A percentile compares a stretch with the other conserved stretches of the same genome.
Evolutionary conservation across 2,888 invertebrate species (phyloP).

Genomic region (Tachina grossa): DNA sequence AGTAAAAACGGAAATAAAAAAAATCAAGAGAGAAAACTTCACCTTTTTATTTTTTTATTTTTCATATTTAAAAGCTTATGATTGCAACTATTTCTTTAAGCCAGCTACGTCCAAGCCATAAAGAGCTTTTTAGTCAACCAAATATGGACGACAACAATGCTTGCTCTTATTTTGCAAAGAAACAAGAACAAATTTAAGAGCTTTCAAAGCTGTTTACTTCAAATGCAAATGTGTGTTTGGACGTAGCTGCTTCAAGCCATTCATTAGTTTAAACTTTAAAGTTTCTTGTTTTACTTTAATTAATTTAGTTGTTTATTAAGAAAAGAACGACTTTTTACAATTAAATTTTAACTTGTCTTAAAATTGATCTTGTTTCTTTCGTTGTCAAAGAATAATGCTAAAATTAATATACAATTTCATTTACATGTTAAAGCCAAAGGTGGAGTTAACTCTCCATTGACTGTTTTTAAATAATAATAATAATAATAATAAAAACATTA

Average conservation of each 20-base stretch:
- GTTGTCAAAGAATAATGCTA: constrained; percentile 3
- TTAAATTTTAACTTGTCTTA: constrained; percentile 65
- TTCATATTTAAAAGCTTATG: constrained; percentile 7
- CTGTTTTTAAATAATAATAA: constrained; percentile 65
- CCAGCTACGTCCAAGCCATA: no score
- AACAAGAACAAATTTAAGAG: no score
- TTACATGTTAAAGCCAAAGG: constrained; percentile 77
- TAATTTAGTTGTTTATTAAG: constrained; percentile 16
- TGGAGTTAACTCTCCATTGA: constrained; percentile 83
- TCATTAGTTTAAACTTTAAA: constrained; percentile 70
- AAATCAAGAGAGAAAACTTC: constrained; percentile 81
- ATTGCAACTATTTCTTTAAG: constrained; percentile 72
- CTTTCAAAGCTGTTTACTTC: no score
- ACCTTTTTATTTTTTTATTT: constrained; percentile 77
- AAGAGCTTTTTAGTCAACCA: no score
- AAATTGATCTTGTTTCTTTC: constrained; percentile 56
- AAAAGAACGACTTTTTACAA: constrained; percentile 51
- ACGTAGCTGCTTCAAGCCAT: constrained; percentile 78
- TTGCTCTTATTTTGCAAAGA: no score
- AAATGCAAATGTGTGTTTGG: no score
- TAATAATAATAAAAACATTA: constrained; percentile 53
- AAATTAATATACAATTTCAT: constrained; percentile 34
- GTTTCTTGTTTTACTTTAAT: not conserved
- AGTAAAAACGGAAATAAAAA: constrained; percentile 71
- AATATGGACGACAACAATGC: no score